These are phyloP conservation scores for Rambutsinella grinnellia DNA, from an alignment of 2,888 invertebrate genomes.

Conservation along the genomic window DNA sequence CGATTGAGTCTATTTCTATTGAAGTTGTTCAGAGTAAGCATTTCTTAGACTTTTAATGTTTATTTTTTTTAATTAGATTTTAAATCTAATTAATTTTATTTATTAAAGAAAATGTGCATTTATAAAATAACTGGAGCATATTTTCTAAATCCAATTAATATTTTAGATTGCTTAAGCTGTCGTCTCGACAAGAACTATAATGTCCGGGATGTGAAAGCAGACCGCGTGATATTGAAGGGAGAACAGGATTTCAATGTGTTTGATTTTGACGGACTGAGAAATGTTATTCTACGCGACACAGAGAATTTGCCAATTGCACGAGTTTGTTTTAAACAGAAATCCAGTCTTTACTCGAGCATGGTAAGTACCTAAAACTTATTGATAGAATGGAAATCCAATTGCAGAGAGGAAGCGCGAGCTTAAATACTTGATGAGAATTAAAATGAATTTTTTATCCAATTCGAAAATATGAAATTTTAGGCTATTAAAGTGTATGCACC, in stretches of 20 bases:
- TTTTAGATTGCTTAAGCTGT: constrained; percentile 43
- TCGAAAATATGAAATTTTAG: constrained; percentile 25
- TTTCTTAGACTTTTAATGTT: not conserved
- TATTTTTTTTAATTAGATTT: not conserved
- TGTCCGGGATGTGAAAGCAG: constrained; percentile 39
- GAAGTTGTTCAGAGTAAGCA: constrained; percentile 35
- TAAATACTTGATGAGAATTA: not conserved
- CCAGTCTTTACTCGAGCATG: constrained; percentile 44
- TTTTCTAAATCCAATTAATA: constrained; percentile 1
- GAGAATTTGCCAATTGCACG: constrained; percentile 56
- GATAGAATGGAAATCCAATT: no score
- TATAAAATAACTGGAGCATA: not conserved
- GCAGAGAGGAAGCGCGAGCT: not conserved
- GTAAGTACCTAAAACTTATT: no score
- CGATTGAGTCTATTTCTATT: constrained; percentile 29
- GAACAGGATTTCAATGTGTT: constrained; percentile 48
- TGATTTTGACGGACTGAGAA: constrained; percentile 50
- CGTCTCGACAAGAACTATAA: constrained; percentile 47
- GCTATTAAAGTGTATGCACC: constrained; percentile 58
- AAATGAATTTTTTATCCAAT: constrained; percentile 7
- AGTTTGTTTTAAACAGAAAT: constrained; percentile 62
- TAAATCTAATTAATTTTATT: constrained; percentile 1
- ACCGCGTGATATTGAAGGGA: constrained; percentile 53
- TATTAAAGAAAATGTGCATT: no score
- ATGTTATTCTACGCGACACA: constrained; percentile 56